A percentile compares a stretch with the other conserved stretches of the same genome.
These are phyloP conservation scores for Melitaea athalia DNA, from an alignment of 2,888 invertebrate genomes.

Conservation along the genomic window DNA sequence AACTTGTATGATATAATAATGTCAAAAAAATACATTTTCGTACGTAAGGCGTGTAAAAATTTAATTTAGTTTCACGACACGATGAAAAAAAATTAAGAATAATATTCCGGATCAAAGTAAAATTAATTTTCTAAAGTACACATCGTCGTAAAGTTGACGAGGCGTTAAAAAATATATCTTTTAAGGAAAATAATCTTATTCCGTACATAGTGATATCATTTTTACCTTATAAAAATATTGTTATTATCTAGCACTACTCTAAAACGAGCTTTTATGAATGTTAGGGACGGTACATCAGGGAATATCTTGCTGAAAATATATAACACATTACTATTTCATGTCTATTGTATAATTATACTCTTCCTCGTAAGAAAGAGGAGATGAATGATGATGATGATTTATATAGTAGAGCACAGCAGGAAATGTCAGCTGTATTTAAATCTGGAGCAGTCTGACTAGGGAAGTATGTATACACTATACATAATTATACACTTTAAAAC, in stretches of 20 bases:
- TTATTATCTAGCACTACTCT: background rate
- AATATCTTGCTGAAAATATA: too few species aligned
- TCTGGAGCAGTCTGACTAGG: too few species aligned
- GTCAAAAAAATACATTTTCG: background rate
- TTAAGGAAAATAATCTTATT: background rate
- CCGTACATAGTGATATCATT: background rate
- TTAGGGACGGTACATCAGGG: too few species aligned
- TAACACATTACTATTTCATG: too few species aligned
- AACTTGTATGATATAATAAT: too few species aligned
- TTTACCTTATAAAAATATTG: background rate
- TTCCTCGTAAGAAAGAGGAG: too few species aligned
- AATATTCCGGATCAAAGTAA: conserved; percentile 25
- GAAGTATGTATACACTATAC: too few species aligned
- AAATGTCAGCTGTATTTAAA: too few species aligned
- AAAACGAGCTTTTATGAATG: background rate
- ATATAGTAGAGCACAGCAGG: too few species aligned
- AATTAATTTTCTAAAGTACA: conserved; percentile 33
- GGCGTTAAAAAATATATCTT: conserved; percentile 10
- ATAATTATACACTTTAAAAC: too few species aligned
- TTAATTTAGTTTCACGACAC: conserved; percentile 2
- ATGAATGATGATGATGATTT: too few species aligned
- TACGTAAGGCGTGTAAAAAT: background rate
- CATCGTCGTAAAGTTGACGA: conserved; percentile 26
- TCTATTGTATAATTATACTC: too few species aligned
- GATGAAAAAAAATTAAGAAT: conserved; percentile 27